These are phyloP conservation scores for Scrobipalpa atriplicella DNA, from an alignment of 2,888 invertebrate species.

Conservation along the genomic window DNA sequence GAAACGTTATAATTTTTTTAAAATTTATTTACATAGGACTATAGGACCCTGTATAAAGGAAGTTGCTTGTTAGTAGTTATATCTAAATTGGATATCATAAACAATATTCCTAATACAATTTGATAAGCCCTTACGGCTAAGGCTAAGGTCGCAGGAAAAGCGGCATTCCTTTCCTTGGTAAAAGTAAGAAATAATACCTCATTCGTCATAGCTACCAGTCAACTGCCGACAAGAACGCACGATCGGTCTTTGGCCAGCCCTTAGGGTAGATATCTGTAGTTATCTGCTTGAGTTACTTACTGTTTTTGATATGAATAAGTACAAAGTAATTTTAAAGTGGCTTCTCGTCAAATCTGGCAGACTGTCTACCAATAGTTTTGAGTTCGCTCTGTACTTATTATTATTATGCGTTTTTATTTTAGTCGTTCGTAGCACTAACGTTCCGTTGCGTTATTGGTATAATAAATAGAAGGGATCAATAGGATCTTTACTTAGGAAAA, in stretches of 20 bases:
- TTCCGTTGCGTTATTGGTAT: no score
- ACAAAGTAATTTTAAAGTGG: no score
- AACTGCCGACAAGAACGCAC: slow-evolving; percentile 5
- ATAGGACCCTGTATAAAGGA: not conserved
- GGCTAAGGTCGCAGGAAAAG: slow-evolving; percentile 19
- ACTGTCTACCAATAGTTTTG: no score
- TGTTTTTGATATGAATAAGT: no score
- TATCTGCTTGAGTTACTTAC: not conserved
- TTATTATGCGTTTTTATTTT: no score
- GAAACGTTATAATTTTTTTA: no score
- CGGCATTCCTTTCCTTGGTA: slow-evolving; percentile 16
- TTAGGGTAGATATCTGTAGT: not conserved
- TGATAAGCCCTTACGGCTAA: slow-evolving; percentile 16
- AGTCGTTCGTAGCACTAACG: no score
- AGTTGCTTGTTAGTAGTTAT: not conserved
- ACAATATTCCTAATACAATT: not conserved
- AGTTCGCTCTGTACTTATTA: no score
- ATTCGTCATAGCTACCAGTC: not conserved
- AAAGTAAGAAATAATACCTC: slow-evolving; percentile 10
- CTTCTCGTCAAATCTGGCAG: no score
- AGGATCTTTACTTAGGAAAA: no score
- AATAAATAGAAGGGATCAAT: no score
- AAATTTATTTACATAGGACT: not conserved
- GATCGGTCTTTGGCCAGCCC: not conserved
- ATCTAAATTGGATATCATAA: not conserved